phyloP scores from a whole-genome alignment of 2,113 vertebrate species.

The Malaclemys terrapin region DNA sequence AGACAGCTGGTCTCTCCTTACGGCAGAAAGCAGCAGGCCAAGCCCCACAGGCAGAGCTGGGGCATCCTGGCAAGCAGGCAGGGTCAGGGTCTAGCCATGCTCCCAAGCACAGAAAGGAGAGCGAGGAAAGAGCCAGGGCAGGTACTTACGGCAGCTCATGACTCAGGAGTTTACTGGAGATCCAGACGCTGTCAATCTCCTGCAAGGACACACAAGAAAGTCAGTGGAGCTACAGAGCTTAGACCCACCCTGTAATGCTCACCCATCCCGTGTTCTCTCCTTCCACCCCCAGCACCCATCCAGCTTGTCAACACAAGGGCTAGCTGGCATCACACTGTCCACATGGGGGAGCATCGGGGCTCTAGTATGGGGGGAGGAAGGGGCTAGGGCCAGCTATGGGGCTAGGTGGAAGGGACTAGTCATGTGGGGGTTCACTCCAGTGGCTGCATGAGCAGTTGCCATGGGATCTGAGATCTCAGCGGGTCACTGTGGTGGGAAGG shows the following conservation, averaged over 20 bases:
- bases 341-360: neutral
- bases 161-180: slow-evolving; percentile 94
- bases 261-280: accelerated
- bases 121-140: neutral
- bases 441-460: neutral
- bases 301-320: too few relatives aligned
- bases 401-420: accelerated
- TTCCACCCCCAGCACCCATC: neutral
- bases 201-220: slow-evolving; percentile 66
- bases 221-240: neutral
- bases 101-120: neutral
- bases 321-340: neutral
- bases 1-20: neutral
- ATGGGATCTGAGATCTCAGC: too few relatives aligned
- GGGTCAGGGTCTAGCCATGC: neutral
- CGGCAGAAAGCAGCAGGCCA: neutral
- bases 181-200: slow-evolving; percentile 97
- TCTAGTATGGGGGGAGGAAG: neutral
- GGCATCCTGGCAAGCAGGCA: neutral
- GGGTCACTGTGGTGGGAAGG: too few relatives aligned
- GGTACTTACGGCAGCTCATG: slow-evolving; percentile 93
- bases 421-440: neutral
- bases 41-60: neutral
- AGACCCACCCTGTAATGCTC: neutral
- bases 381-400: neutral